Evolutionary conservation across 2,113 vertebrate genomes (phyloP), one percentile per base, ranked within the genome.

Genomic region (Arenaria interpres): DNA sequence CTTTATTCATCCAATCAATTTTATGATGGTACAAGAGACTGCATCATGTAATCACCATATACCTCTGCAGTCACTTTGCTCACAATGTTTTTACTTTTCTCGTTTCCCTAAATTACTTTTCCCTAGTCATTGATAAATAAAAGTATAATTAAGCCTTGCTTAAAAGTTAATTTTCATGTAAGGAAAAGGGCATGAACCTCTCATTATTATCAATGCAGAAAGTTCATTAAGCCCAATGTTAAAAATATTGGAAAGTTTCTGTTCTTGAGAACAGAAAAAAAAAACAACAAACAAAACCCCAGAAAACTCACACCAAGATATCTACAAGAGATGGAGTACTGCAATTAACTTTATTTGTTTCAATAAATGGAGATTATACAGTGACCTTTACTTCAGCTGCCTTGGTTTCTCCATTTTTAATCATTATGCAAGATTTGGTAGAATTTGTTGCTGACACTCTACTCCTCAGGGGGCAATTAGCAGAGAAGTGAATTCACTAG

Each of bases 341-440:
- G 97, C 94, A 98, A 98, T 99, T 98, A 99, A 98, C 97, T 98
- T 97, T 97, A 98, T 99, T 98, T 99, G 98, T 99, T 99, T 99
- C 98, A 98, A 98, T 99, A 98, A 99, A 97, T 85, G 81, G 95
- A 97, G 97, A 99, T 98, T 99, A 98, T 98, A 95, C 96, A 51
- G 90, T 99, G 99, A 99, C 99, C 99, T 99, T 99, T 99, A 97
- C 96, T 96, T 97, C 95, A 98, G 97, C 95, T 98, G 97, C 96
- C 97, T 98, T 95, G 96, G 96, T 98, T 98, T 98, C 98, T 98
- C 98, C 97, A 98, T 98, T 99, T 98, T 98, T 98, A 98, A 98
- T 99, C 98, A 99, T 99, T 99, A 99, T 98, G 97, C 98, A 97
- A 98, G 98, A 98, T 97, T 95, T 97, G 76, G 96, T 98, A 97